Evolutionary conservation across 2,797 vertebrate genomes (phyloP).

Genomic region (Propithecus perrieri): DNA sequence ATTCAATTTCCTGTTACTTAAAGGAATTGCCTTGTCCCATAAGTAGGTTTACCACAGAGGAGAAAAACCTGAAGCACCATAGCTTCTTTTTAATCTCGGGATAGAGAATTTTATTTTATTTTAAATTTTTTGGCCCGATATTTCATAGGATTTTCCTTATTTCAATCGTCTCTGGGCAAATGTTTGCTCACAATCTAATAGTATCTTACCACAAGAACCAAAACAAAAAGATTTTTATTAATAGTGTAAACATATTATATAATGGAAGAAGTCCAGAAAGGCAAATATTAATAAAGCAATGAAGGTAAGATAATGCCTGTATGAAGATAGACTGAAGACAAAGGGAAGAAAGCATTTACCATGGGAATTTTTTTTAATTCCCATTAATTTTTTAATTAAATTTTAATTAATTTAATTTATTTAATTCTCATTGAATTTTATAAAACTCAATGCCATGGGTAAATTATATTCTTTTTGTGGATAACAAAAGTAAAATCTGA

Average conservation of each 20-base stretch:
- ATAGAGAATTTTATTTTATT: conserved; percentile 12
- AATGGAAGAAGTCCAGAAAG: not conserved
- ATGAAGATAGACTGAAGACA: not conserved
- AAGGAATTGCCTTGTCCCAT: conserved; percentile 34
- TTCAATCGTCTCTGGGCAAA: not conserved
- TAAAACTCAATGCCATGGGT: not conserved
- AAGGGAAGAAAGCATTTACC: not conserved
- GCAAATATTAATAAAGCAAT: not conserved
- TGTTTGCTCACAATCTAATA: not conserved
- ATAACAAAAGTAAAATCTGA: not conserved
- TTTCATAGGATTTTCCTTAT: not conserved
- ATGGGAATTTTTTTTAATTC: not conserved
- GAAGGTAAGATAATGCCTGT: not conserved
- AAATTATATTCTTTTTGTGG: not conserved
- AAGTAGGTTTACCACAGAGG: not conserved
- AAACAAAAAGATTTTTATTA: not conserved
- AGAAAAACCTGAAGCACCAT: not conserved
- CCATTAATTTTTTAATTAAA: no score
- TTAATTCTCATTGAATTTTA: not conserved
- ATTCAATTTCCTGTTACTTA: conserved; percentile 54
- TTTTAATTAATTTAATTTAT: no score
- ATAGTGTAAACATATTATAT: not conserved
- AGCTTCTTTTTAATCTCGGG: not conserved
- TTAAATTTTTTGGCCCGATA: not conserved
- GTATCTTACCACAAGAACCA: not conserved